phyloP scores from a whole-genome alignment of 2,888 invertebrate species.

The Uropetala carovei region DNA sequence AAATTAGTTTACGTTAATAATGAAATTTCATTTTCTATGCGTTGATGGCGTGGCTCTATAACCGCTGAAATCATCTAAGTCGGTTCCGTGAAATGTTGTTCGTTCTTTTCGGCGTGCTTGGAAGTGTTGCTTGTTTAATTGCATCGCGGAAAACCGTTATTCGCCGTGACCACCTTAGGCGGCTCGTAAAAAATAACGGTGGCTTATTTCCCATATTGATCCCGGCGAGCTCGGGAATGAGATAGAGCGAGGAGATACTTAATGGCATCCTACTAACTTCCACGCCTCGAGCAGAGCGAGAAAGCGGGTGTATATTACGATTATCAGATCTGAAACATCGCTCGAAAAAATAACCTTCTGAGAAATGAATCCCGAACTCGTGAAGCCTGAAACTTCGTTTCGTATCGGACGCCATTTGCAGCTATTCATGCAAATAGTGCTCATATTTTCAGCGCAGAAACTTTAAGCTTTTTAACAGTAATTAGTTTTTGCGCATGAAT shows the following conservation, averaged over 20 bases:
- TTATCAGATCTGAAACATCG: slow-evolving; percentile 45
- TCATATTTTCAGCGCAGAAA: neutral
- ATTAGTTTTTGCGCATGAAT: too few relatives aligned
- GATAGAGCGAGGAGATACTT: slow-evolving; percentile 38
- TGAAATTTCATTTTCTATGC: too few relatives aligned
- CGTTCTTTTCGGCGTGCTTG: neutral
- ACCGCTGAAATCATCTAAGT: too few relatives aligned
- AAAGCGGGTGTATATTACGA: slow-evolving; percentile 53
- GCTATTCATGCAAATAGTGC: neutral
- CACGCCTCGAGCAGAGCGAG: slow-evolving; percentile 36
- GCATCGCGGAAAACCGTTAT: slow-evolving; percentile 36
- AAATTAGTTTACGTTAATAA: too few relatives aligned
- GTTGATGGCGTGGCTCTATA: too few relatives aligned
- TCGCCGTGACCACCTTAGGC: slow-evolving; percentile 49
- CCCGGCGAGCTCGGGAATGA: slow-evolving; percentile 21
- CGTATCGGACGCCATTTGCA: neutral
- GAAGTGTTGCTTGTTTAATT: slow-evolving; percentile 40
- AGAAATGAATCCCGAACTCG: neutral
- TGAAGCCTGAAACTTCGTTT: neutral
- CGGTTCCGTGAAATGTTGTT: neutral
- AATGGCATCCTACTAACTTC: slow-evolving; percentile 49
- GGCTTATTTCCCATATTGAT: slow-evolving; percentile 64
- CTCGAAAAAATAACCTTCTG: neutral
- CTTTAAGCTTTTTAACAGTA: too few relatives aligned
- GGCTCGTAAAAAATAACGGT: slow-evolving; percentile 55